Evolutionary conservation across 92 coral and sea anemone species (phyloP).

Genomic region (Heteractis magnifica): DNA sequence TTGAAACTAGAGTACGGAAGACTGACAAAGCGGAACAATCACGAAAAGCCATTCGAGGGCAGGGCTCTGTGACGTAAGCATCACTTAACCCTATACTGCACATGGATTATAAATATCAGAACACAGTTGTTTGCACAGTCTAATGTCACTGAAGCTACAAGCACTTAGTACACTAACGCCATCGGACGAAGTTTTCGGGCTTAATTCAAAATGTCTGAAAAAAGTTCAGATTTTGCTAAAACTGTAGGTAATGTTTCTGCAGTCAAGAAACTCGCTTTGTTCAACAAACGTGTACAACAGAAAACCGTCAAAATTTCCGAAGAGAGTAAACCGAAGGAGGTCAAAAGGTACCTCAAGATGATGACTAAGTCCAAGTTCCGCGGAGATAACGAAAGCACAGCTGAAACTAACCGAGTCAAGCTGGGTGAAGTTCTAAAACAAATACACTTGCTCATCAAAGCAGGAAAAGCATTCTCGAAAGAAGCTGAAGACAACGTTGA

Average conservation of each 20-base stretch:
- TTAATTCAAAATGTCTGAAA: neutral
- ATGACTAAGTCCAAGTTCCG: constrained; percentile 36
- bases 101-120: neutral
- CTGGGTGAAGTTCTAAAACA: constrained; percentile 41
- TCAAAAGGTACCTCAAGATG: constrained; percentile 26
- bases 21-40: too few species aligned
- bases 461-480: constrained; percentile 33
- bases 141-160: neutral
- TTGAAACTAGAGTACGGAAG: too few species aligned
- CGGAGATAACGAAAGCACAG: constrained; percentile 12
- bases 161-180: neutral
- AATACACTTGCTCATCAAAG: constrained; percentile 37
- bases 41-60: too few species aligned
- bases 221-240: neutral
- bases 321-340: constrained; percentile 8
- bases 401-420: neutral
- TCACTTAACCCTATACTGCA: neutral
- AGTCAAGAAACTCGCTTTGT: constrained; percentile 4
- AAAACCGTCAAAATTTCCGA: constrained; percentile 17
- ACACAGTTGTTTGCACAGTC: neutral
- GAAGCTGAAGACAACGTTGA: constrained; percentile 36
- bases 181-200: neutral
- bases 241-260: neutral
- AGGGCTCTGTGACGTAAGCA: too few species aligned
- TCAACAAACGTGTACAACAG: constrained; percentile 21